Base-by-base conservation (phyloP, 2,113 vertebrate species). In the Thamnaconus septentrionalis region DNA sequence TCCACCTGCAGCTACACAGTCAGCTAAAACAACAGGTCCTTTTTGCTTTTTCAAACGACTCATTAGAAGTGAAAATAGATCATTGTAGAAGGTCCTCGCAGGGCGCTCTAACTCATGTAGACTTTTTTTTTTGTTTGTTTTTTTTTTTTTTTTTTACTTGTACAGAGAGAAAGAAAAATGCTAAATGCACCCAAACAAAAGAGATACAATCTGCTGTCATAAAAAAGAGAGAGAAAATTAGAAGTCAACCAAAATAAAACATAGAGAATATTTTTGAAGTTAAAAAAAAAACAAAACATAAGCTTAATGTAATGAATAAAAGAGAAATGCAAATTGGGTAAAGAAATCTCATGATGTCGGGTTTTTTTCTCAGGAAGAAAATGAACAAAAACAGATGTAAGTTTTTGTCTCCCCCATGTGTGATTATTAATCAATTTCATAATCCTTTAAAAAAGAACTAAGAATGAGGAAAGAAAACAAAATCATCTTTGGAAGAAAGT, bases 401-500 rank as follows among this genome's bases (percentile, higher is more conserved):
- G 59, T 70, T 78, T 71, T 61, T 70, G 66, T 78, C 79, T 73
- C 73, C 69, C 78, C 58, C 62, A 75, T 80, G 18, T 73, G 56
- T 71, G 66, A 76, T 76, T 75, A 75, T 85, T 76, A 78, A 74
- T 85, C 71, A 68, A 77, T 86, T 85, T 84, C 72, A 87, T 69
- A 87, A 88, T 88, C 63, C 47, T 83, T 78, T 78, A 61, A 78
- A 81, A 86, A 73, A 84, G 61, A 80, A 84, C 77, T 84, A 87
- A 87, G 57, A 90, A 82, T 65, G 84, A 69, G 72, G 61, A 87
- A 86, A 88, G 79, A 80, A 85, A 86, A 86, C 79, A 79, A 82
- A 91, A 88, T 90, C 80, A 93, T 94, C 93, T 95, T 97, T 95
- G 93, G 93, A 93, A 93, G 87, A 92, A 82, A 89, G 63, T 48